Conservation (phyloP, 2,113 vertebrate genomes). For the Tupaia chinensis region DNA sequence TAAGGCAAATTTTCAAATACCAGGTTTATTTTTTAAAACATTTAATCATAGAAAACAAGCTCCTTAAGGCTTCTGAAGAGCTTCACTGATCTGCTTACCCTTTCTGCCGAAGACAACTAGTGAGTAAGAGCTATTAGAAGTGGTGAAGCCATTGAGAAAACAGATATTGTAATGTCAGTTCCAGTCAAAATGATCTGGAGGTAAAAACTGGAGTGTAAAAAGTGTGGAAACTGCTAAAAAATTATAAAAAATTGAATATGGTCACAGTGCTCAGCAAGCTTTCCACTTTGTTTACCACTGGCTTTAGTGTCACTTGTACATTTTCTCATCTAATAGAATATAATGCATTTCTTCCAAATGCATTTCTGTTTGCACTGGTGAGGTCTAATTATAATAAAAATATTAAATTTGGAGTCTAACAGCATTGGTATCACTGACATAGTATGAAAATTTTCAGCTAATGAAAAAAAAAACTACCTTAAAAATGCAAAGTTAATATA, state of each 20-base stretch:
- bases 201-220: constrained; percentile 47
- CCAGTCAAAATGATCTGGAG: constrained; percentile 42
- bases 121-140: neutral
- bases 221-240: constrained; percentile 31
- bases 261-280: neutral
- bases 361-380: neutral
- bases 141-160: neutral
- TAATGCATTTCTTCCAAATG: neutral
- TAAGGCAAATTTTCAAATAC: neutral
- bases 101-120: neutral
- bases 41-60: neutral
- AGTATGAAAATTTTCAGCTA: neutral
- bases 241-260: constrained; percentile 51
- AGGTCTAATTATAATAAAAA: constrained; percentile 52
- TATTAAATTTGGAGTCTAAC: constrained; percentile 36
- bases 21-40: neutral
- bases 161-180: neutral
- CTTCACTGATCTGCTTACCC: neutral
- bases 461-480: constrained; percentile 33
- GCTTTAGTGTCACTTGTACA: neutral
- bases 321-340: neutral
- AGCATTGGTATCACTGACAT: constrained; percentile 2
- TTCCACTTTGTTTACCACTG: neutral
- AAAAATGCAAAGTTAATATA: neutral
- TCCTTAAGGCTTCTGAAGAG: neutral